Conservation (phyloP, 23 tunicate species). For the Ciona savignyi region DNA sequence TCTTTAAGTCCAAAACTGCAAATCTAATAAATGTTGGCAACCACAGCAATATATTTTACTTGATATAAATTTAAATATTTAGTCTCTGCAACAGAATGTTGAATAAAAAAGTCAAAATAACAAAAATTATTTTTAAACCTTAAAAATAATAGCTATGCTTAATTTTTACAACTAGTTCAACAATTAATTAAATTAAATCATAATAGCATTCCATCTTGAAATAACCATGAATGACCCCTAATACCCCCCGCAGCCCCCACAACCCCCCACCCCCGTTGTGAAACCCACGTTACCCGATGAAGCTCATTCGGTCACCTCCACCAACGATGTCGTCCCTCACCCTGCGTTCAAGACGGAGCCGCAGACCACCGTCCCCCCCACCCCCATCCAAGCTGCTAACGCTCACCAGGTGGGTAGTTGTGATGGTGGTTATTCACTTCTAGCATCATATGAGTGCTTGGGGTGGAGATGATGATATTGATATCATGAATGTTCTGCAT, state of each 20-base stretch:
- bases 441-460: too few species aligned
- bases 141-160: too few species aligned
- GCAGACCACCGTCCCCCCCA: conserved; percentile 17
- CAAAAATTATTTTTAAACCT: too few species aligned
- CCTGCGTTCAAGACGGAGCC: conserved; percentile 30
- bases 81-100: neutral
- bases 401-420: neutral
- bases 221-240: too few species aligned
- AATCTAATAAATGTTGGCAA: neutral
- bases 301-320: conserved; percentile 57
- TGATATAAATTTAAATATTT: too few species aligned
- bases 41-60: neutral
- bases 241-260: conserved; percentile 29
- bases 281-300: conserved; percentile 16
- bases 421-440: too few species aligned
- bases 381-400: neutral
- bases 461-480: too few species aligned
- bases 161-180: too few species aligned
- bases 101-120: too few species aligned
- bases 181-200: too few species aligned
- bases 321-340: conserved; percentile 49
- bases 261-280: conserved; percentile 10
- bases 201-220: too few species aligned
- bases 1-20: neutral
- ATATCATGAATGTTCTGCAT: too few species aligned